Conservation (phyloP, 2,888 invertebrate species). For the Melanchra persicariae region DNA sequence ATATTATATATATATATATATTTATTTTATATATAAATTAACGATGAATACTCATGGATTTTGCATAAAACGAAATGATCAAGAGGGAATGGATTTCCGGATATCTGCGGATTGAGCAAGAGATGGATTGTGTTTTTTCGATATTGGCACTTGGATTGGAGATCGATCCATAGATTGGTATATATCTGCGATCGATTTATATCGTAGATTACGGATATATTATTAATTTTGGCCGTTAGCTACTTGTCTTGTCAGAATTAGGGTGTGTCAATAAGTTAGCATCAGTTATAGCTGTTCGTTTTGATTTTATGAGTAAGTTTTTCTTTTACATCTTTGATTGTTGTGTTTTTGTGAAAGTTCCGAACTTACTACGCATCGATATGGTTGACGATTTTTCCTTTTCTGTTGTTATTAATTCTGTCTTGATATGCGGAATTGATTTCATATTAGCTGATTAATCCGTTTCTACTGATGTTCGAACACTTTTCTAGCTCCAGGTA, state of each 20-base stretch:
- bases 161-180: no score
- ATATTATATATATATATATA: no score
- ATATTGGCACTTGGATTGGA: no score
- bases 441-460: neutral
- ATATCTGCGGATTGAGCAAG: no score
- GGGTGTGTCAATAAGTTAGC: slow-evolving; percentile 13
- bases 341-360: slow-evolving; percentile 12
- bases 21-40: no score
- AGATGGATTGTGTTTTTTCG: no score
- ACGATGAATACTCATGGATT: no score
- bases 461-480: neutral
- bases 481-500: neutral
- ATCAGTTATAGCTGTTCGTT: slow-evolving; percentile 1
- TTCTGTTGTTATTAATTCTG: slow-evolving; percentile 1
- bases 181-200: no score
- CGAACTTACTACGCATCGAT: neutral
- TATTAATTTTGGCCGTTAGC: no score
- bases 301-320: slow-evolving; percentile 8
- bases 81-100: no score
- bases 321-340: slow-evolving; percentile 8
- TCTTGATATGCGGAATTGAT: neutral
- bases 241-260: slow-evolving; percentile 22
- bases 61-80: no score
- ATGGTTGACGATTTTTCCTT: neutral
- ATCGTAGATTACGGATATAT: no score